Percentiles rank a stretch among this genome's conserved stretches.
These are phyloP conservation scores for Venustaconcha ellipsiformis DNA, from an alignment of 1,140 invertebrate species.

Conservation along the genomic window DNA sequence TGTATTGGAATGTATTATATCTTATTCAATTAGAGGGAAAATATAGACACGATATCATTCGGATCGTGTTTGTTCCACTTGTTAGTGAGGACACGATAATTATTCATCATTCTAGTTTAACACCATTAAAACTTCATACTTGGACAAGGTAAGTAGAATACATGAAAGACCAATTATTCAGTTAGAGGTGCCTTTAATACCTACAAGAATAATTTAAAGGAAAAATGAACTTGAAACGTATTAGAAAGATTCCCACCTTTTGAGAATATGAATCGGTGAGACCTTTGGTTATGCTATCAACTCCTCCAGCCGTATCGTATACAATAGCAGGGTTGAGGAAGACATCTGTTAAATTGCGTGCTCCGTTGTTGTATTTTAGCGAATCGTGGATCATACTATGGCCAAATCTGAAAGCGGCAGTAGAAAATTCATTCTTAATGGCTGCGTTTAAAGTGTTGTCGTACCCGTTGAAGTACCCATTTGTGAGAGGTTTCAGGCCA, in stretches of 20 bases:
- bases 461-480: constrained; percentile 71
- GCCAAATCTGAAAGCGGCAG: constrained; percentile 93
- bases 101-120: no score
- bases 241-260: constrained; percentile 2
- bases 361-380: no score
- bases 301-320: constrained; percentile 5
- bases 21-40: no score
- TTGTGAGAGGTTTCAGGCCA: constrained; percentile 8
- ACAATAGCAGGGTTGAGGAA: constrained; percentile 22
- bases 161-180: no score
- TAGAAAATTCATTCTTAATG: constrained; percentile 95
- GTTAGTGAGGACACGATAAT: no score
- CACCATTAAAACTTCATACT: no score
- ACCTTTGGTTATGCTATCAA: constrained; percentile 17
- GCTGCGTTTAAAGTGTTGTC: constrained; percentile 82
- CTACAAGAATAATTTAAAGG: no score
- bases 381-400: constrained; percentile 83
- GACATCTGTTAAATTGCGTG: constrained; percentile 4
- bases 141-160: no score
- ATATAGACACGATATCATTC: no score
- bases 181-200: no score
- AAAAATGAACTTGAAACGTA: background rate
- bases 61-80: no score
- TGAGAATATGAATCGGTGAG: constrained; percentile 13
- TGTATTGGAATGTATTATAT: no score